These are phyloP conservation scores for Myotis yumanensis DNA, from an alignment of 2,113 vertebrate species.

Conservation along the genomic window DNA sequence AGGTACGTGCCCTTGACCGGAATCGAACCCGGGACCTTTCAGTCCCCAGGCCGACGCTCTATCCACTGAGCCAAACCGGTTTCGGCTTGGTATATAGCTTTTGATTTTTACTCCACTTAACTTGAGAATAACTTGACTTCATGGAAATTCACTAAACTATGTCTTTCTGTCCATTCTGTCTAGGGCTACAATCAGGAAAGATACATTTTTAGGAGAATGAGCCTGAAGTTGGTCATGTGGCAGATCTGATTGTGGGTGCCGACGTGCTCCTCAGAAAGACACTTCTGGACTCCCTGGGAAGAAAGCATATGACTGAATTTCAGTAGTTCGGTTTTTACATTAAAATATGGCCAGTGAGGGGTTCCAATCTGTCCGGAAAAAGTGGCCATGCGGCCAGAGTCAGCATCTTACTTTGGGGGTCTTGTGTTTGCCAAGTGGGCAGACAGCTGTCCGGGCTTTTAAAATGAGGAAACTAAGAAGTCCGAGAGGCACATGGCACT, in stretches of 20 bases:
- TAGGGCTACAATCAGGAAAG: conserved; percentile 30
- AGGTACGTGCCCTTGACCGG: too few species aligned
- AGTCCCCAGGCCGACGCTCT: too few species aligned
- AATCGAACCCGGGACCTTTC: too few species aligned
- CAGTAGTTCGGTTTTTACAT: conserved; percentile 75
- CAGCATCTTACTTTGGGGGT: conserved; percentile 78
- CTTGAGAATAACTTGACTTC: conserved; percentile 34
- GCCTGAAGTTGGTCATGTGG: conserved; percentile 57
- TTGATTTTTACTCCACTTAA: background rate
- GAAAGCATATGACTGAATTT: conserved; percentile 78
- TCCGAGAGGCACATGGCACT: conserved; percentile 46
- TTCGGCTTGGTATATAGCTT: background rate
- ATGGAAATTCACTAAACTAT: conserved; percentile 44
- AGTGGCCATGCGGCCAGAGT: conserved; percentile 75
- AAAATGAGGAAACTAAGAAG: conserved; percentile 63
- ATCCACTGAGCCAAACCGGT: too few species aligned
- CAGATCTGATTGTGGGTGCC: conserved; percentile 66
- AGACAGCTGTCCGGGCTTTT: conserved; percentile 78
- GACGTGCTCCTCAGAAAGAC: conserved; percentile 66
- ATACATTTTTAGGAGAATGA: conserved; percentile 51
- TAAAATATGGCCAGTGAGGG: conserved; percentile 78
- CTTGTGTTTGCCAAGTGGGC: conserved; percentile 76
- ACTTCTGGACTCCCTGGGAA: conserved; percentile 70
- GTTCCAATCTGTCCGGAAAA: conserved; percentile 77
- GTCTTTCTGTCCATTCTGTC: conserved; percentile 12